Evolutionary conservation across 2,797 vertebrate species (phyloP), one percentile per base, ranked within the genome.

Genomic region (Sebastes vulpes): DNA sequence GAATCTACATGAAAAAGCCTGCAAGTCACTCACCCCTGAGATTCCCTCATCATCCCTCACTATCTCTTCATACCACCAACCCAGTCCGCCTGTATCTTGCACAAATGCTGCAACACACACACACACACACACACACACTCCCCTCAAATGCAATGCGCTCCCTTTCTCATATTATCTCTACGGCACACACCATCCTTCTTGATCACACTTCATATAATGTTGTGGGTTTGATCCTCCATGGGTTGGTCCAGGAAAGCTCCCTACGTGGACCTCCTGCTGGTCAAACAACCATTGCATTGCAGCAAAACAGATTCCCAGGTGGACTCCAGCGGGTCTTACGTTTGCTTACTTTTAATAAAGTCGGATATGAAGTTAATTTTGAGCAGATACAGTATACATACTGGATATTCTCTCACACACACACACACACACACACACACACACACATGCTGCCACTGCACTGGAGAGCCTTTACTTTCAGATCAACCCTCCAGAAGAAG

Each of bases 51-150:
- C 42, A 16, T n/a, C 57, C 61, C 29, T 66, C 48, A 38, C 60
- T 70, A 64, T 75, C 23, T 78, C 61, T 79, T 68, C 58, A 64
- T 82, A 65, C 38, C 38, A 79, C 25, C 25, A 72, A 28, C 20
- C 35, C 67, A 77, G 50, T 72, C 69, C 6, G 9, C 18, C 64
- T 63, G 31, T 16, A 89, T 76, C 31, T 63, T 59, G 31, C 61
- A 78, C 29, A 74, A 31, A 89, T 50, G 42, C 77, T 77, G 74
- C 70, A 77, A 71, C 60, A 65, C 29, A 32, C 59, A 26, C 67
- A 64, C 72, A 56, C 59, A 60, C 68, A 57, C 52, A 67, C 57
- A 70, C 52, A 32, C 31, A 26, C 26, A 26, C 26, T 50, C 23
- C 21, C 46, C 31, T 69, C 63, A 26, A 50, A 67, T 68, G 29